Base-by-base conservation (phyloP, 2,113 vertebrate species). In the Pungitius pungitius region DNA sequence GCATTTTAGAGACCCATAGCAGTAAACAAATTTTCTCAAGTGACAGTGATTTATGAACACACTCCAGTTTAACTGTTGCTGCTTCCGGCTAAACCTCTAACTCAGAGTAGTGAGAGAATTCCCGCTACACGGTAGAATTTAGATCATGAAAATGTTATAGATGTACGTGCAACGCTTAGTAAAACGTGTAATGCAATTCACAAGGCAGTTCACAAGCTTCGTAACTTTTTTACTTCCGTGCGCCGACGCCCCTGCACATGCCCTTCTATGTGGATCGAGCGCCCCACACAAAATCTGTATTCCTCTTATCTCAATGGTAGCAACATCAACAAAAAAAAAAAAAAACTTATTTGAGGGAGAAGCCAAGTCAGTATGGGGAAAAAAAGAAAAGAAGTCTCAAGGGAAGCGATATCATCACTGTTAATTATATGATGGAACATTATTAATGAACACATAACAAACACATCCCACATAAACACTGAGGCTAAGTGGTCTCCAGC, bases 31-130 rank as follows among this genome's bases (percentile, higher is more conserved):
- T 90, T 89, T 86, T 70, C 73, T 59, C 81, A 71, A 90, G 79
- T 85, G 67, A 80, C 13, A 35, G 0, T 77, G 85, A 89, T 90
- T 86, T 85, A 90, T 87, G 57, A 3, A 77, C 78, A 66, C 63
- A 49, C 6, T 67, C 33, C 17, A 49, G 17, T 71, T 88, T 83
- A 64, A 74, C 59, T 2, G 35, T 63, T 65, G 57, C 51, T 62
- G 35, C 79, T 57, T 52, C 54, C 51, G 40, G 47, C 20, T 11
- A 40, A 77, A 27, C 22, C 62, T 24, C 20, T 76, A 80, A 33
- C 52, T 60, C 62, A 64, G 49, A 40, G 39, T 17, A 11, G 60
- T 12, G 24, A 20, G 26, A 45, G 40, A 7, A 45, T 63, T 20
- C 15, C 40, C 7, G 3, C 33, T n/a, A 4, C 27, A 30, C 11